A percentile compares a stretch with the other conserved stretches of the same genome.
These are phyloP conservation scores for Ceratosolen fusciceps DNA, from an alignment of 1,140 invertebrate species.

Conservation along the genomic window DNA sequence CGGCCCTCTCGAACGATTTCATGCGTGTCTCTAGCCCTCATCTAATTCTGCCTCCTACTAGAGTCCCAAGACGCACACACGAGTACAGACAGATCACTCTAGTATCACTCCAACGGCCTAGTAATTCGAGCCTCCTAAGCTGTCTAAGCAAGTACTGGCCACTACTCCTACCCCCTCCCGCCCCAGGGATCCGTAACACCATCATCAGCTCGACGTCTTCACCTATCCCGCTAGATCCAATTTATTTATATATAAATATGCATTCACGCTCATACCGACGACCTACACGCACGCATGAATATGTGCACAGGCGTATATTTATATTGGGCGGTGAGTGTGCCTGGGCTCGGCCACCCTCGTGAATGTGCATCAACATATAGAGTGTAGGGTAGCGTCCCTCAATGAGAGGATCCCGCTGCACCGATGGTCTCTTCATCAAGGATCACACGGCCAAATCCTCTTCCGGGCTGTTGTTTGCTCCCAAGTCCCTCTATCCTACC, in stretches of 20 bases:
- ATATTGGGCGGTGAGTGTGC: neutral
- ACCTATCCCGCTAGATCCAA: too few species aligned
- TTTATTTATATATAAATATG: too few species aligned
- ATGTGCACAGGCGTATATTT: constrained; percentile 25
- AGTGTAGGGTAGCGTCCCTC: too few species aligned
- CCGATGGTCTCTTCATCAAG: constrained; percentile 64
- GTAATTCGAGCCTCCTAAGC: constrained; percentile 67
- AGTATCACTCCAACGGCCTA: constrained; percentile 60
- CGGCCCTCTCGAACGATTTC: neutral
- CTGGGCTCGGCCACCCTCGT: too few species aligned
- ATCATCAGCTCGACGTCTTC: neutral
- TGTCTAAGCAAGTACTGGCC: constrained; percentile 58
- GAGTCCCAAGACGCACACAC: neutral
- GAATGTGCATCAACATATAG: too few species aligned
- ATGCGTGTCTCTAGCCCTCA: neutral
- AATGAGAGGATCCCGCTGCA: constrained; percentile 48
- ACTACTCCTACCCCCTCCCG: too few species aligned
- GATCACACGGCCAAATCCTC: constrained; percentile 62
- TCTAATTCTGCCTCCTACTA: neutral
- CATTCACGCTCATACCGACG: too few species aligned
- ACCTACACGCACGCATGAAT: neutral
- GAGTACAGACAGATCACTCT: constrained; percentile 49
- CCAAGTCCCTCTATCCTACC: neutral
- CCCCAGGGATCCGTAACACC: too few species aligned
- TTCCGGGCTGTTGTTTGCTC: constrained; percentile 26